A percentile compares a stretch with the other conserved stretches of the same genome.
Evolutionary conservation across 2,888 invertebrate genomes (phyloP).

Genomic region (Cactoblastis cactorum): DNA sequence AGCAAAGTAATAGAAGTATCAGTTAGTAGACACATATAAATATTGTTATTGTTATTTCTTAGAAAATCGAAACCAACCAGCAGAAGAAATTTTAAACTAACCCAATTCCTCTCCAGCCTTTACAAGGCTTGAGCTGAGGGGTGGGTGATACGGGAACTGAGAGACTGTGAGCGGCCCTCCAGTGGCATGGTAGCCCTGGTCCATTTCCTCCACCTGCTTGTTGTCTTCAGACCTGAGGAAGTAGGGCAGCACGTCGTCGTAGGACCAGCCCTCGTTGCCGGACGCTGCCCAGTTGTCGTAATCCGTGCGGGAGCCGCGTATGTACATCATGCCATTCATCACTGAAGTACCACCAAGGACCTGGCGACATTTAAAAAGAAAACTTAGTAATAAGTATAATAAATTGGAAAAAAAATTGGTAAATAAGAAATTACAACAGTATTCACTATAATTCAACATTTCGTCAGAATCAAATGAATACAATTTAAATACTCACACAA

Average conservation of each 20-base stretch:
- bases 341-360: constrained; percentile 95
- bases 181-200: constrained; percentile 86
- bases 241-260: constrained; percentile 92
- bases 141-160: constrained; percentile 92
- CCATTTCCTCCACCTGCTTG: constrained; percentile 83
- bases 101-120: constrained; percentile 89
- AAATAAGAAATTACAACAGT: too few relatives aligned
- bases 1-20: too few relatives aligned
- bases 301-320: constrained; percentile 91
- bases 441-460: too few relatives aligned
- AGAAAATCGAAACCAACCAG: too few relatives aligned
- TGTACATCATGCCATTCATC: constrained; percentile 98
- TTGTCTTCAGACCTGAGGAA: constrained; percentile 94
- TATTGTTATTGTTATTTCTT: too few relatives aligned
- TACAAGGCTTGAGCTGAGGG: constrained; percentile 86
- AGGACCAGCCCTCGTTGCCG: constrained; percentile 94
- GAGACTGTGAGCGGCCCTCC: constrained; percentile 89
- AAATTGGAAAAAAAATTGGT: too few relatives aligned
- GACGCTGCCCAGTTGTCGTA: constrained; percentile 92
- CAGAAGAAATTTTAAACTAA: constrained; percentile 33
- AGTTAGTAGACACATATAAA: neutral
- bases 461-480: too few relatives aligned
- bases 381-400: neutral
- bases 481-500: too few relatives aligned
- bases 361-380: constrained; percentile 45